Evolutionary conservation across 2,888 invertebrate species (phyloP).

Genomic region (Melanargia galathea): DNA sequence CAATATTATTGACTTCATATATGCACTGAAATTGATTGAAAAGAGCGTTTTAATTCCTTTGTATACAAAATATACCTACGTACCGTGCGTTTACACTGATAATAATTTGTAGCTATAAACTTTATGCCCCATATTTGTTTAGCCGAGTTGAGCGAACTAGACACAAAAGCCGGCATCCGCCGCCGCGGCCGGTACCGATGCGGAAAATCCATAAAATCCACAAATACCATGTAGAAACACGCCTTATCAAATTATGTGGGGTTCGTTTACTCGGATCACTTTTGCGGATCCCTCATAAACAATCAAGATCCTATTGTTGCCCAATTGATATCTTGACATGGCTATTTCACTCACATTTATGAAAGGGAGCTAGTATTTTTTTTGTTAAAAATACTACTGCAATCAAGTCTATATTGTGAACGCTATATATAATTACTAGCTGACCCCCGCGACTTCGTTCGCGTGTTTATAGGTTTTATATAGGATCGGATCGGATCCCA

Average conservation of each 20-base stretch:
- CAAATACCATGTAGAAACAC: constrained; percentile 10
- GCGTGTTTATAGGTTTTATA: too few relatives aligned
- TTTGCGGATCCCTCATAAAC: constrained; percentile 14
- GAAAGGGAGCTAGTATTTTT: background rate
- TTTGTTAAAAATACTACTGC: background rate
- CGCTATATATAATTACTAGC: too few relatives aligned
- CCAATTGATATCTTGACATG: constrained; percentile 3
- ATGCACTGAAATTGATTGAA: too few relatives aligned
- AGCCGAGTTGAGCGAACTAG: background rate
- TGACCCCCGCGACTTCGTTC: too few relatives aligned
- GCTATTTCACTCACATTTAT: background rate
- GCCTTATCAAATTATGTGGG: constrained; percentile 14
- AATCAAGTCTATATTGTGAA: background rate
- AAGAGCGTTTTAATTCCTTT: too few relatives aligned
- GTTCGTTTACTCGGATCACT: constrained; percentile 1
- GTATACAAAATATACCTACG: too few relatives aligned
- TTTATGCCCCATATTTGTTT: too few relatives aligned
- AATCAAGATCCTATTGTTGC: constrained; percentile 19
- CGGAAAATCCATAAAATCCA: constrained; percentile 13
- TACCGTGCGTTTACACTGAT: too few relatives aligned
- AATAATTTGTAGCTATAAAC: too few relatives aligned
- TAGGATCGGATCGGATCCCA: too few relatives aligned
- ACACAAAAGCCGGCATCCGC: background rate
- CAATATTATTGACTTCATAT: too few relatives aligned
- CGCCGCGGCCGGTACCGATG: background rate